Percentiles rank a stretch among this genome's conserved stretches.
Evolutionary conservation across 2,888 invertebrate species (phyloP).

Genomic region (Pelosia muscerda): DNA sequence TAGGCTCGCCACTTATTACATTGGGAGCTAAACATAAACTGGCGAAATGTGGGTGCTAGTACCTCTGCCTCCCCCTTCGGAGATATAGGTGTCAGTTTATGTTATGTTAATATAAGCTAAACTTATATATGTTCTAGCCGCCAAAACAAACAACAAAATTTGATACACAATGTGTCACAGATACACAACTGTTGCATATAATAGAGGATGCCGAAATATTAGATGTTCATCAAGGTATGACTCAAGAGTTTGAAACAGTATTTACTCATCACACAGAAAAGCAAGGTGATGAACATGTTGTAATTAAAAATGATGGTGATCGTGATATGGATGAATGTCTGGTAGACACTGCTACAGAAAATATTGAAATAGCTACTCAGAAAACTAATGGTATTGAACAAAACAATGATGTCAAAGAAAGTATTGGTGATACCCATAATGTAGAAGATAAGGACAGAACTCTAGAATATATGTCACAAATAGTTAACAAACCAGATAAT

Average conservation of each 20-base stretch:
- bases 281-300: slow-evolving; percentile 13
- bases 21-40: no score
- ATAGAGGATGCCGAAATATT: slow-evolving; percentile 71
- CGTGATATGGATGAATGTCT: background rate
- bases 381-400: background rate
- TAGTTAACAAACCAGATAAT: background rate
- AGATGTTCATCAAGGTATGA: slow-evolving; percentile 58
- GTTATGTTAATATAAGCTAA: no score
- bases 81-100: no score
- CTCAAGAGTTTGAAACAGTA: slow-evolving; percentile 68
- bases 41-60: no score
- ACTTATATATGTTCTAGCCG: slow-evolving; percentile 49
- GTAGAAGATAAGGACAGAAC: background rate
- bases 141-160: slow-evolving; percentile 58
- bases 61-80: no score
- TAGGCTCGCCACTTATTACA: no score
- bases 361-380: background rate
- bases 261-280: slow-evolving; percentile 37
- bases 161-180: slow-evolving; percentile 74
- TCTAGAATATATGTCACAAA: background rate
- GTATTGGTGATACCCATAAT: background rate
- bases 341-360: background rate
- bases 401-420: background rate
- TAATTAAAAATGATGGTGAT: background rate
- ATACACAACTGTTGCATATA: slow-evolving; percentile 74